These are phyloP conservation scores for Brachirus orientalis DNA, from an alignment of 2,113 vertebrate species.

Conservation along the genomic window DNA sequence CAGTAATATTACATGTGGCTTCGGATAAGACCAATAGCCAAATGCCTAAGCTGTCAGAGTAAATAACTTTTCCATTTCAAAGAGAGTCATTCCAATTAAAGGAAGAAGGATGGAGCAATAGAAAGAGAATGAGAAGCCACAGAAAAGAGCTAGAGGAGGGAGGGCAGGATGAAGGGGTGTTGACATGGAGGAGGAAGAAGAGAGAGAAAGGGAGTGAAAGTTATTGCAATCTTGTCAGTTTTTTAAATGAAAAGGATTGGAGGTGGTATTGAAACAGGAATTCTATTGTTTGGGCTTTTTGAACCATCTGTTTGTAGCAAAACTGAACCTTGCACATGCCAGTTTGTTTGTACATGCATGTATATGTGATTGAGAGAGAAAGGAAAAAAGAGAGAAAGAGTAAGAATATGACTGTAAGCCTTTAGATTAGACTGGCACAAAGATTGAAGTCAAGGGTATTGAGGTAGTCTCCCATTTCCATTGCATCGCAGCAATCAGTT, in stretches of 20 bases:
- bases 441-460: constrained; percentile 14
- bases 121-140: constrained; percentile 54
- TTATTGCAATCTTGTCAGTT: constrained; percentile 77
- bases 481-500: constrained; percentile 32
- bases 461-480: constrained; percentile 13
- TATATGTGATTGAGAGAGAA: constrained; percentile 1
- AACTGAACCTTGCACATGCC: constrained; percentile 36
- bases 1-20: constrained; percentile 66
- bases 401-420: constrained; percentile 2
- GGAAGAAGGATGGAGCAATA: constrained; percentile 45
- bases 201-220: constrained; percentile 65
- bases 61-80: constrained; percentile 77
- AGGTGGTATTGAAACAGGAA: constrained; percentile 76
- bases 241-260: constrained; percentile 55
- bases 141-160: constrained; percentile 46
- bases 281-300: constrained; percentile 68
- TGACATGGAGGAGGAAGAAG: constrained; percentile 30
- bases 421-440: not conserved
- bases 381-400: not conserved
- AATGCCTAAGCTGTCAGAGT: constrained; percentile 71
- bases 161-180: constrained; percentile 30
- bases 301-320: constrained; percentile 63
- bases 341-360: too few species aligned
- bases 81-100: constrained; percentile 69
- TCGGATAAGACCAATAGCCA: constrained; percentile 61